Conservation (phyloP, 2,113 vertebrate genomes). For the Macrotis lagotis region DNA sequence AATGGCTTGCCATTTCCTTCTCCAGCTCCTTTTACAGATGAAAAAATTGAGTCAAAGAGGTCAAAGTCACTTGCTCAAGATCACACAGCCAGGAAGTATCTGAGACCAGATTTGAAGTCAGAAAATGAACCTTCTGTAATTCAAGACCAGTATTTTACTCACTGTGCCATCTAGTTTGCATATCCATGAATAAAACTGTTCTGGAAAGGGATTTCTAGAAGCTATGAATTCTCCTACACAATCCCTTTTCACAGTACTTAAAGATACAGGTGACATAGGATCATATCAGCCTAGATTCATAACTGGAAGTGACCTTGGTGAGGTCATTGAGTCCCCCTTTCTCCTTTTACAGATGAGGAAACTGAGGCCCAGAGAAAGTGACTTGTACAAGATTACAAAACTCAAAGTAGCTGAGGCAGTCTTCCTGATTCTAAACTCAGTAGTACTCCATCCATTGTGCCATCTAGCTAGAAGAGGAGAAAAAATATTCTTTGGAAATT, state of each 20-base stretch:
- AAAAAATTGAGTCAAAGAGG: background rate
- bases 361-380: background rate
- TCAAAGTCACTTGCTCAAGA: background rate
- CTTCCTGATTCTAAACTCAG: background rate
- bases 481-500: background rate
- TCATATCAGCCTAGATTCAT: background rate
- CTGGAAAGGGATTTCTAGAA: no score
- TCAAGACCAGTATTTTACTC: background rate
- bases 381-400: background rate
- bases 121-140: background rate
- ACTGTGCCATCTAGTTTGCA: no score
- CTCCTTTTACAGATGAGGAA: background rate
- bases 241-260: no score
- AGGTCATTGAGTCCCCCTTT: background rate
- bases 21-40: background rate
- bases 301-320: background rate
- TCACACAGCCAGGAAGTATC: background rate
- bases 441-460: background rate
- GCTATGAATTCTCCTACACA: no score
- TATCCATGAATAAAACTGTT: no score
- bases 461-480: background rate
- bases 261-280: background rate
- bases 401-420: background rate
- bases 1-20: no score
- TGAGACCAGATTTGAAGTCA: background rate